phyloP scores from a whole-genome alignment of 1,140 invertebrate species.

The Eueides isabella region DNA sequence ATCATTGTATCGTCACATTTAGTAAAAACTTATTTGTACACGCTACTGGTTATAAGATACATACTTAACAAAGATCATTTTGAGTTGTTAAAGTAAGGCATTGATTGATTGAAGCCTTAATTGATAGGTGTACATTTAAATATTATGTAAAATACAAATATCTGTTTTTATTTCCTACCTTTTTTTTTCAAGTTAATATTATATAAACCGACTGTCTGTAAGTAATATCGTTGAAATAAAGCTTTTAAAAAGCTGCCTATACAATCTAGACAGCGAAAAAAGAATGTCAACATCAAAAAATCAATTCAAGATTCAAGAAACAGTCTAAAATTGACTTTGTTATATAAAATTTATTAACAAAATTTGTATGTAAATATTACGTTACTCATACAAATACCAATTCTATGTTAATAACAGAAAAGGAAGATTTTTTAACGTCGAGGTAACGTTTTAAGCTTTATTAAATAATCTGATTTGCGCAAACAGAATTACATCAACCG shows the following conservation, averaged over 20 bases:
- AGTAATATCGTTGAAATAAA: no score
- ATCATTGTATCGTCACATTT: slow-evolving; percentile 42
- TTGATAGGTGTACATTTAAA: background rate
- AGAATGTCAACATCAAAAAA: background rate
- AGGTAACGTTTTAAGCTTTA: slow-evolving; percentile 18
- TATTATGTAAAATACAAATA: background rate
- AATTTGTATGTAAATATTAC: background rate
- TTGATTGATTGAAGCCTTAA: background rate
- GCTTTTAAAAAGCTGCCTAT: no score
- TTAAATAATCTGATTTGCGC: slow-evolving; percentile 36
- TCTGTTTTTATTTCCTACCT: no score
- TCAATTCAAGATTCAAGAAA: background rate
- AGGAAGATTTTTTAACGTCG: background rate
- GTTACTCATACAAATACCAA: background rate
- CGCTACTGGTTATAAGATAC: slow-evolving; percentile 26
- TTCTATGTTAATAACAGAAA: background rate
- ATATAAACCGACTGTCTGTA: no score
- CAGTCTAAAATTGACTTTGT: background rate
- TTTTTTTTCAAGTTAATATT: no score
- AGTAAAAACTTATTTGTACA: slow-evolving; percentile 6
- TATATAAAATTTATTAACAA: background rate
- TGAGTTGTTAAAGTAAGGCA: background rate
- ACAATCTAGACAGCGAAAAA: background rate
- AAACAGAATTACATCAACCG: slow-evolving; percentile 36
- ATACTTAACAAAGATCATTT: background rate